phyloP scores from a whole-genome alignment of 2,888 invertebrate species.

The Scrobipalpa atriplicella region DNA sequence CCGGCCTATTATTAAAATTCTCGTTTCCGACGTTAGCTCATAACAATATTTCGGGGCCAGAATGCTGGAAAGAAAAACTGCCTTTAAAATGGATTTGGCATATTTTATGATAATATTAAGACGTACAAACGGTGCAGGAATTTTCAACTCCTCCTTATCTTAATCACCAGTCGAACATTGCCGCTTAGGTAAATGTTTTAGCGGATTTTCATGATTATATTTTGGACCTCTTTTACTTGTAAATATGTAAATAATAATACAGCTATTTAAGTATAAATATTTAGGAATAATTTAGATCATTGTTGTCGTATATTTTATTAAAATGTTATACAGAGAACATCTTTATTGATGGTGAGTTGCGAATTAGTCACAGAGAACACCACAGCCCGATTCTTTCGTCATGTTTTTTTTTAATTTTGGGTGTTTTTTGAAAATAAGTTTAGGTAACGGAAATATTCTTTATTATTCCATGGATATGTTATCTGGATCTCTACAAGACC shows the following conservation, averaged over 20 bases:
- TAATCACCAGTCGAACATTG: conserved; percentile 39
- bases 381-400: no score
- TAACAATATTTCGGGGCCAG: conserved; percentile 67
- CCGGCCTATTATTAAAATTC: conserved; percentile 51
- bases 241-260: no score
- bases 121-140: conserved; percentile 53
- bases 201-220: background rate
- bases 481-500: conserved; percentile 8
- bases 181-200: conserved; percentile 2
- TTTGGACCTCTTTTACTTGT: no score
- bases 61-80: conserved; percentile 66
- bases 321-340: no score
- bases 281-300: background rate
- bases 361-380: no score
- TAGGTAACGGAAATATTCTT: no score
- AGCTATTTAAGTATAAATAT: no score
- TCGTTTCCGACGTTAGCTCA: conserved; percentile 54
- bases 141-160: conserved; percentile 43
- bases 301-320: no score
- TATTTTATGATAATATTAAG: conserved; percentile 65
- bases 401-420: no score
- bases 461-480: conserved; percentile 6
- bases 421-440: no score
- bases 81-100: conserved; percentile 67
- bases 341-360: no score